Percentiles rank a stretch among this genome's conserved stretches.
Conservation (phyloP, 2,797 vertebrate genomes). For the Notamacropus eugenii region DNA sequence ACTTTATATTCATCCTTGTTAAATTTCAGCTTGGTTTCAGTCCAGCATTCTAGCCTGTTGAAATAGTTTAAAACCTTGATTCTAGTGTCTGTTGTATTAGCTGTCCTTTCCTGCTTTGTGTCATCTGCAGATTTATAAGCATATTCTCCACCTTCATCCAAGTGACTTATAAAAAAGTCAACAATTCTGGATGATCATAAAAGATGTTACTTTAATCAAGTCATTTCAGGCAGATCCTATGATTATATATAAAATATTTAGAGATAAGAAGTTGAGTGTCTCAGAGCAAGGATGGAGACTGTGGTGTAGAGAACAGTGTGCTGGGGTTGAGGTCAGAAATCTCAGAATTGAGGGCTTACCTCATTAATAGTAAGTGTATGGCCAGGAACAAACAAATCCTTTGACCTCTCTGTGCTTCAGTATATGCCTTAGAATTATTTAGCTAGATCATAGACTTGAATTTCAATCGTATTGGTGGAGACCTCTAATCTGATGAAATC, state of each 20-base stretch:
- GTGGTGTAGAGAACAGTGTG: neutral
- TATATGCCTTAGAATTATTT: neutral
- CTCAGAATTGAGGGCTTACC: neutral
- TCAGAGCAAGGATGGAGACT: neutral
- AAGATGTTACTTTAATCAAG: neutral
- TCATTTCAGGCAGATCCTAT: neutral
- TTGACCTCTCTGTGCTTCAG: neutral
- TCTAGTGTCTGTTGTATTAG: neutral
- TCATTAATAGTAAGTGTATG: neutral
- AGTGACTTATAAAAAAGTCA: neutral
- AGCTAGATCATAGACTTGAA: neutral
- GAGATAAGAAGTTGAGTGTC: neutral
- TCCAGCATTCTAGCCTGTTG: neutral
- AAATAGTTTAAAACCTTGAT: neutral
- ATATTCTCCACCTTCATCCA: neutral
- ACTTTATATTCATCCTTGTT: neutral
- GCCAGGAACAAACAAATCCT: neutral
- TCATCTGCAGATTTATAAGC: neutral
- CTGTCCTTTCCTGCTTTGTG: neutral
- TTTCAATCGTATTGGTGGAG: neutral
- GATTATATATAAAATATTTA: neutral
- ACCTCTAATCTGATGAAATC: neutral
- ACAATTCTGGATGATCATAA: neutral
- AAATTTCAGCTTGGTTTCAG: neutral
- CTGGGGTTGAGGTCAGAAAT: neutral